A percentile compares a stretch with the other conserved stretches of the same genome.
These are phyloP conservation scores for Montipora capricornis DNA, from an alignment of 64 coral and sea anemone species.

Conservation along the genomic window DNA sequence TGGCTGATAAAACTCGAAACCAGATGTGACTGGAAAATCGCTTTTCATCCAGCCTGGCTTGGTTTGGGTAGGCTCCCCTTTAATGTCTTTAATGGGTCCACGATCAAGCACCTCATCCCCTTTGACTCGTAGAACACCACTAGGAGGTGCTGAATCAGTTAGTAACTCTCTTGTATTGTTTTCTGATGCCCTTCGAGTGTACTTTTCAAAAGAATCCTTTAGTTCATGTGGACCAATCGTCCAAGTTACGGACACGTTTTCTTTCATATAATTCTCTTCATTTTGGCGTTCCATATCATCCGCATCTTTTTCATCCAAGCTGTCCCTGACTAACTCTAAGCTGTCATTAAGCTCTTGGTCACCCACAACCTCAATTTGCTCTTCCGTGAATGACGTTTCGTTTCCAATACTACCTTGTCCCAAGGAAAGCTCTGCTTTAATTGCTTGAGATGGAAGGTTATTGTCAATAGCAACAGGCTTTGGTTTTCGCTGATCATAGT, in stretches of 20 bases:
- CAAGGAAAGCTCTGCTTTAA: neutral
- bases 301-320: conserved; percentile 51
- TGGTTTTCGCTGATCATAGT: conserved; percentile 8
- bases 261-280: neutral
- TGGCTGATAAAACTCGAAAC: neutral
- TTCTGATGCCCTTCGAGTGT: neutral
- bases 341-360: conserved; percentile 61
- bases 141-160: neutral
- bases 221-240: neutral
- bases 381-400: neutral
- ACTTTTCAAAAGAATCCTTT: conserved; percentile 32
- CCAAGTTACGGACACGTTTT: neutral
- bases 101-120: neutral
- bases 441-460: neutral
- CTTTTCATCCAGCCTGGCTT: neutral
- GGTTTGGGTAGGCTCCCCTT: neutral
- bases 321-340: conserved; percentile 69
- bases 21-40: neutral
- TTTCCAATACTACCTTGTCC: neutral
- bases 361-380: neutral
- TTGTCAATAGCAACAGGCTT: neutral
- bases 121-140: neutral
- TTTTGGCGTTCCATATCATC: neutral
- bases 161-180: neutral
- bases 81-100: too few species aligned